Evolutionary conservation across 2,888 invertebrate genomes (phyloP).

Genomic region (Torymus aiolomorphi): DNA sequence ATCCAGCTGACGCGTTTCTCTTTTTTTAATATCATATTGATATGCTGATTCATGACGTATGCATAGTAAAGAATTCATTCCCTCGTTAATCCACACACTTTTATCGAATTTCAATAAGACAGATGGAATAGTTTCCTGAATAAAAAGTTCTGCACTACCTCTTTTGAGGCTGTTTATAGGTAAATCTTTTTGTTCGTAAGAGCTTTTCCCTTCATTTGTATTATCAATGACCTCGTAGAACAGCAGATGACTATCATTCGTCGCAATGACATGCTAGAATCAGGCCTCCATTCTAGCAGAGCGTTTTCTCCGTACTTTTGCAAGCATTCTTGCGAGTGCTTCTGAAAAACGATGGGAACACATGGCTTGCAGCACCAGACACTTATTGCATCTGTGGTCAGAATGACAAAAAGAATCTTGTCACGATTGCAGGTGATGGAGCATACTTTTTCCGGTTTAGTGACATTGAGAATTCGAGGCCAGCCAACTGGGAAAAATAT

Average conservation of each 20-base stretch:
- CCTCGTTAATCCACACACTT: conserved; percentile 86
- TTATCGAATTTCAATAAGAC: conserved; percentile 85
- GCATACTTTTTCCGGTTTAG: conserved; percentile 33
- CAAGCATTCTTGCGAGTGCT: too few species aligned
- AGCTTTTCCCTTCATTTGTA: conserved; percentile 84
- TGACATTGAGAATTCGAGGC: conserved; percentile 91
- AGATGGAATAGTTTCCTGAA: conserved; percentile 92
- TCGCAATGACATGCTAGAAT: too few species aligned
- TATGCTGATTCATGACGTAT: conserved; percentile 91
- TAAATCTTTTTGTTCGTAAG: conserved; percentile 91
- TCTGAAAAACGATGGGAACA: too few species aligned
- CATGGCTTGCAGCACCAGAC: too few species aligned
- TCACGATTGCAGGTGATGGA: conserved; percentile 94
- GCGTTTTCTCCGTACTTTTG: too few species aligned
- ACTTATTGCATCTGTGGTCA: conserved; percentile 88
- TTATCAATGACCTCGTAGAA: conserved; percentile 79
- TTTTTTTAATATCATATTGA: conserved; percentile 79
- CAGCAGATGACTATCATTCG: conserved; percentile 89
- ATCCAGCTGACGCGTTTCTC: conserved; percentile 76
- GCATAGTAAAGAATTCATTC: conserved; percentile 90
- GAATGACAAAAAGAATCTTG: conserved; percentile 90
- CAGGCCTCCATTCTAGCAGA: too few species aligned
- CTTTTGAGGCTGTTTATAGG: too few species aligned
- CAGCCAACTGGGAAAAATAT: conserved; percentile 97
- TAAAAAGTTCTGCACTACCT: conserved; percentile 93